Evolutionary conservation across 1,140 invertebrate genomes (phyloP).

Genomic region (Drosophila virilis): DNA sequence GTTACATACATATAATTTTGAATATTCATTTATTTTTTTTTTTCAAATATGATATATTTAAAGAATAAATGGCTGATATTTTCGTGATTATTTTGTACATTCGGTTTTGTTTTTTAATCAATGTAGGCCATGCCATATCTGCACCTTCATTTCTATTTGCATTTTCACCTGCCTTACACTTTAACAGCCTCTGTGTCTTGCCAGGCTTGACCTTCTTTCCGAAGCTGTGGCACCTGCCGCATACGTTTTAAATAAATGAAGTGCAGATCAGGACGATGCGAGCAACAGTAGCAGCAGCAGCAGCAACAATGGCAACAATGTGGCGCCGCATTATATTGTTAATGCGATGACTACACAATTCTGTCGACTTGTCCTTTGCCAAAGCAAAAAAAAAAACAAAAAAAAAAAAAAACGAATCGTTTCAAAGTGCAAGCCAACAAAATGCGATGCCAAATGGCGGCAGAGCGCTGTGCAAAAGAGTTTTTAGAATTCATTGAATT

Average conservation of each 20-base stretch:
- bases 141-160: slow-evolving; percentile 43
- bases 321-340: slow-evolving; percentile 68
- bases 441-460: slow-evolving; percentile 44
- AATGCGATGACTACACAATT: slow-evolving; percentile 63
- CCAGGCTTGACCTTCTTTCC: slow-evolving; percentile 59
- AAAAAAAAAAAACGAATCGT: neutral
- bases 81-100: slow-evolving; percentile 35
- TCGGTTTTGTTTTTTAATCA: slow-evolving; percentile 58
- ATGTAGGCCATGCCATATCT: slow-evolving; percentile 41
- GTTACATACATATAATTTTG: no score
- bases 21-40: no score
- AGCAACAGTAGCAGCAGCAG: neutral
- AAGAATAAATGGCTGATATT: slow-evolving; percentile 7
- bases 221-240: slow-evolving; percentile 29
- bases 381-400: slow-evolving; percentile 18
- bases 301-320: slow-evolving; percentile 47
- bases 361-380: slow-evolving; percentile 67
- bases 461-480: slow-evolving; percentile 23
- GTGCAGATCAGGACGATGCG: slow-evolving; percentile 27
- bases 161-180: slow-evolving; percentile 38
- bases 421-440: slow-evolving; percentile 47
- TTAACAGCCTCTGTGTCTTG: slow-evolving; percentile 16
- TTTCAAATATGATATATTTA: slow-evolving; percentile 5
- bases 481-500: slow-evolving; percentile 83
- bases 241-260: slow-evolving; percentile 58